Evolutionary conservation across 92 coral and sea anemone species (phyloP).

Genomic region (Muricea muricata): DNA sequence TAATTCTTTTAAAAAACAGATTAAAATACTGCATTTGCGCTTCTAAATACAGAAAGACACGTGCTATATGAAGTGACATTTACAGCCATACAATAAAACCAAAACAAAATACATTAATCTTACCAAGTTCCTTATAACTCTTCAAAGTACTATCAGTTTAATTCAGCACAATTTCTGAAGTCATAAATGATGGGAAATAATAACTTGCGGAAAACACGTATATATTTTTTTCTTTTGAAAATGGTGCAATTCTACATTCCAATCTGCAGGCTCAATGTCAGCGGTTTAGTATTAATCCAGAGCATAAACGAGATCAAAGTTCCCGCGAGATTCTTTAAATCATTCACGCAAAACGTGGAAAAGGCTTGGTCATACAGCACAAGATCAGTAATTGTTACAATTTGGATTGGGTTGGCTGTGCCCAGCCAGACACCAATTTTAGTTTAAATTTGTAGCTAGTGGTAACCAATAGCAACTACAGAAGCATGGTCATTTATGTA

Average conservation of each 20-base stretch:
- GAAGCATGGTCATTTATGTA: background rate
- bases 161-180: background rate
- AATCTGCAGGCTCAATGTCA: slow-evolving; percentile 37
- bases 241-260: slow-evolving; percentile 91
- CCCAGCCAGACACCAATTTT: too few species aligned
- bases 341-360: background rate
- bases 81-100: background rate
- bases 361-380: background rate
- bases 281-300: background rate
- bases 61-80: background rate
- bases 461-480: background rate
- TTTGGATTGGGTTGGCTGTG: background rate
- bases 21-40: too few species aligned
- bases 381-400: background rate
- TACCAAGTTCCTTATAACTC: background rate
- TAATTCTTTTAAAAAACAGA: too few species aligned
- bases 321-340: background rate
- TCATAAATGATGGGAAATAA: background rate
- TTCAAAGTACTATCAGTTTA: background rate
- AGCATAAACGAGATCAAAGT: background rate
- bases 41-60: background rate
- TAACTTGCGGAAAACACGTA: background rate
- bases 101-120: background rate
- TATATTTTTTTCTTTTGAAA: slow-evolving; percentile 22
- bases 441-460: too few species aligned